Conservation (phyloP, 2,113 vertebrate species). For the Oncorhynchus kisutch region DNA sequence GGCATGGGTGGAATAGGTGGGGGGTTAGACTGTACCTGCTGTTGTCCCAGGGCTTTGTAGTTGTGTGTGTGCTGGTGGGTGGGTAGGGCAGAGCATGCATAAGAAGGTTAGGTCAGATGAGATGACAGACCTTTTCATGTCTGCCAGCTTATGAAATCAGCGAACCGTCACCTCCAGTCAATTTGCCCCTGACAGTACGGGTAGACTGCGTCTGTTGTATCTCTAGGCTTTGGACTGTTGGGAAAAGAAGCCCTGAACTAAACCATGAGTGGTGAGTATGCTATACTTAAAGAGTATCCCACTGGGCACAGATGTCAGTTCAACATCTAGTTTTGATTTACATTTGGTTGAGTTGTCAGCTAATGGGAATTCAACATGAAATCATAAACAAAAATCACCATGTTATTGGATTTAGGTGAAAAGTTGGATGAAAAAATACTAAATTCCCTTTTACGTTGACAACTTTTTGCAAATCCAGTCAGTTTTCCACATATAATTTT, state of each 20-base stretch:
- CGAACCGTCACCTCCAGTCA: conserved; percentile 29
- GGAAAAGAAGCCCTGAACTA: neutral
- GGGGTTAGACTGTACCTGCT: too few relatives aligned
- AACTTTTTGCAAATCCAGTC: too few relatives aligned
- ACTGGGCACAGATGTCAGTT: too few relatives aligned
- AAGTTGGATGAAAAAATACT: too few relatives aligned
- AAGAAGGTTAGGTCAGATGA: conserved; percentile 65
- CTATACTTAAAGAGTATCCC: neutral
- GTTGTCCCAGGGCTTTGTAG: too few relatives aligned
- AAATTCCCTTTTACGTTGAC: too few relatives aligned
- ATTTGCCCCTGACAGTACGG: conserved; percentile 10
- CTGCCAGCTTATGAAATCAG: conserved; percentile 39
- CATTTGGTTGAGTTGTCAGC: too few relatives aligned
- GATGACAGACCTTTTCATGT: conserved; percentile 66
- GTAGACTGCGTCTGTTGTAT: neutral
- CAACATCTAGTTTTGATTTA: too few relatives aligned
- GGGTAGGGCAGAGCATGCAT: conserved; percentile 6
- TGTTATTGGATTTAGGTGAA: too few relatives aligned
- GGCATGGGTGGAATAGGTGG: neutral
- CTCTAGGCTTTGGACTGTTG: conserved; percentile 8
- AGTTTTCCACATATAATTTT: too few relatives aligned
- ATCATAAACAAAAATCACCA: too few relatives aligned
- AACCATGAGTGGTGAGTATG: conserved; percentile 76
- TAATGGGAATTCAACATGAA: too few relatives aligned
- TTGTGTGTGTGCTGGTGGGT: neutral